These are phyloP conservation scores for Anabacerthia variegaticeps DNA, from an alignment of 2,797 vertebrate species.

Conservation along the genomic window DNA sequence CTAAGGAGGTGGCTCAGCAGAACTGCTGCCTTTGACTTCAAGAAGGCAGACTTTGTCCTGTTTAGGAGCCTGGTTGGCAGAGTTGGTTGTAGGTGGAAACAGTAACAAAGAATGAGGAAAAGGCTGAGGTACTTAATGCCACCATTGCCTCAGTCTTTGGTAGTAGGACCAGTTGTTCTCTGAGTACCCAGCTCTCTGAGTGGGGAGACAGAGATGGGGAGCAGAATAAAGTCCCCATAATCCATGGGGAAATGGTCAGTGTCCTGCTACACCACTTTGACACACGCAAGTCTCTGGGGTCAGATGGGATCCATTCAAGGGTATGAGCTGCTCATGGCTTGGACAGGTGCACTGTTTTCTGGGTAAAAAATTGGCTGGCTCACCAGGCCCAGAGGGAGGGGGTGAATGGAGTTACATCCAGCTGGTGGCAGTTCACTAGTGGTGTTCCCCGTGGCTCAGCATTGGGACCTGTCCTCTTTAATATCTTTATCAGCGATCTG, in stretches of 20 bases:
- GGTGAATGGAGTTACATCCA: not conserved
- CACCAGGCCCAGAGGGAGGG: accelerated
- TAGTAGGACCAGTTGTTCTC: not conserved
- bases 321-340: not conserved
- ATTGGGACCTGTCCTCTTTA: not conserved
- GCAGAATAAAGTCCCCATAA: not conserved
- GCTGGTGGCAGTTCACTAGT: accelerated
- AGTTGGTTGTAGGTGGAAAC: not conserved
- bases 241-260: not conserved
- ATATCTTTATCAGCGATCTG: not conserved
- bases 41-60: not conserved
- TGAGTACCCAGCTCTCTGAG: not conserved
- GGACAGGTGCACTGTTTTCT: not conserved
- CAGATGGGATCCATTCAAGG: not conserved
- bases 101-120: not conserved
- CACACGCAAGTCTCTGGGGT: not conserved
- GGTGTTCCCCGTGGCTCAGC: not conserved
- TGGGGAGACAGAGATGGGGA: not conserved
- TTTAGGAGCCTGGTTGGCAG: not conserved
- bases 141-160: not conserved
- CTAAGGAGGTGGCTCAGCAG: not conserved
- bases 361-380: not conserved
- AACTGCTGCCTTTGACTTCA: not conserved
- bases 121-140: not conserved
- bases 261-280: not conserved